phyloP scores from a whole-genome alignment of 2,888 invertebrate species.

The Dynastes hyllus region DNA sequence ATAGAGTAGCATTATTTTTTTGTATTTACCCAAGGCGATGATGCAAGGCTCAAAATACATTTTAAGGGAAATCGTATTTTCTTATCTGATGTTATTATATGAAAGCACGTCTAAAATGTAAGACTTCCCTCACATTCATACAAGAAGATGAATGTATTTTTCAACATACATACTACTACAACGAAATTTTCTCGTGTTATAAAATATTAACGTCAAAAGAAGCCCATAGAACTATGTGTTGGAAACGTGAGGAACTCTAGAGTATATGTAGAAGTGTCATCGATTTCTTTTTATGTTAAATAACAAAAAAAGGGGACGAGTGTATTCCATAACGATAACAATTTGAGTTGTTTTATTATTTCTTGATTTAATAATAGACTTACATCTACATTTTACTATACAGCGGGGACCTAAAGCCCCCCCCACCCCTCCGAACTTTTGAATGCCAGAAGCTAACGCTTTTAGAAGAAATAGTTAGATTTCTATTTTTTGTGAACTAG shows the following conservation, averaged over 20 bases:
- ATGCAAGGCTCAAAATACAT: neutral
- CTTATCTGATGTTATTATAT: neutral
- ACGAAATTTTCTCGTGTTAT: neutral
- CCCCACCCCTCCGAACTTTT: too few relatives aligned
- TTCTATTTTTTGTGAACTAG: too few relatives aligned
- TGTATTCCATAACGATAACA: too few relatives aligned
- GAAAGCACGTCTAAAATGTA: neutral
- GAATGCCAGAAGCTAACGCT: too few relatives aligned
- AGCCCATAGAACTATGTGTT: neutral
- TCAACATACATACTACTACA: neutral
- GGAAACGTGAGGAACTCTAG: neutral
- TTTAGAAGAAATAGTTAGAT: too few relatives aligned
- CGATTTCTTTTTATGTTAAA: too few relatives aligned
- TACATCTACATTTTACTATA: too few relatives aligned
- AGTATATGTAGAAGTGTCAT: neutral
- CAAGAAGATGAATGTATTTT: neutral
- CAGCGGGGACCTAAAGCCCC: too few relatives aligned
- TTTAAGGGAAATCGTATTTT: conserved; percentile 5
- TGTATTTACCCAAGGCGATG: neutral
- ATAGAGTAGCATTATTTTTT: neutral
- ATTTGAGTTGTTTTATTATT: too few relatives aligned
- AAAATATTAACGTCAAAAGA: neutral
- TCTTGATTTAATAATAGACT: too few relatives aligned
- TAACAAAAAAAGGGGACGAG: too few relatives aligned
- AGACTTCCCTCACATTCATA: neutral